phyloP scores from a whole-genome alignment of 2,888 invertebrate species.

The Brachypalpus laphriformis region DNA sequence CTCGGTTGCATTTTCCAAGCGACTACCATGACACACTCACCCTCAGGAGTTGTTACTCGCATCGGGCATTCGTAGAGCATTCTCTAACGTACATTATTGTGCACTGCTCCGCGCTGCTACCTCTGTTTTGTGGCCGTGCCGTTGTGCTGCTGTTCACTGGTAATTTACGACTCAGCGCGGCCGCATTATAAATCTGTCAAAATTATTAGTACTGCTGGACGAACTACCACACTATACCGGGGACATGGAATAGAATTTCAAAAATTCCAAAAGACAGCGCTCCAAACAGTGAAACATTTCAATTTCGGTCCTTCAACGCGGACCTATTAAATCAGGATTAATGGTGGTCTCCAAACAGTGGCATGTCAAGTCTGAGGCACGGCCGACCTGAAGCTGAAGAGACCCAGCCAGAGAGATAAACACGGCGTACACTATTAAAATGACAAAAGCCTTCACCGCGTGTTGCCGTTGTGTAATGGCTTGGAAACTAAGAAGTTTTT shows the following conservation, averaged over 20 bases:
- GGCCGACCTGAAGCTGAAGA: constrained; percentile 17
- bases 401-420: constrained; percentile 42
- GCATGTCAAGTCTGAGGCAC: constrained; percentile 50
- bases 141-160: constrained; percentile 17
- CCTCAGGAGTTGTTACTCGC: constrained; percentile 53
- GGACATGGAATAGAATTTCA: constrained; percentile 64
- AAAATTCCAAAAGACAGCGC: constrained; percentile 49
- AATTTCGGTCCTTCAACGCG: constrained; percentile 67
- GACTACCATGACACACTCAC: constrained; percentile 33
- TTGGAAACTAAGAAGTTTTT: constrained; percentile 49
- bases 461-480: constrained; percentile 54
- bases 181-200: constrained; percentile 69
- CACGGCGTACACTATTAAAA: constrained; percentile 61
- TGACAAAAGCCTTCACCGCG: constrained; percentile 68
- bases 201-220: constrained; percentile 60
- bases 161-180: constrained; percentile 63
- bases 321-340: constrained; percentile 68
- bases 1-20: constrained; percentile 41
- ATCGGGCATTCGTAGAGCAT: constrained; percentile 10
- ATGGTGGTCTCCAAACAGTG: constrained; percentile 60
- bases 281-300: constrained; percentile 53
- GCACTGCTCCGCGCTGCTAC: constrained; percentile 4
- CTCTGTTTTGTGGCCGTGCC: constrained; percentile 22
- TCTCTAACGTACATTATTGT: constrained; percentile 48
- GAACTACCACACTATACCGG: constrained; percentile 23